Evolutionary conservation across 1,140 invertebrate genomes (phyloP), one percentile per base, ranked within the genome.

Genomic region (Saccostrea echinata): DNA sequence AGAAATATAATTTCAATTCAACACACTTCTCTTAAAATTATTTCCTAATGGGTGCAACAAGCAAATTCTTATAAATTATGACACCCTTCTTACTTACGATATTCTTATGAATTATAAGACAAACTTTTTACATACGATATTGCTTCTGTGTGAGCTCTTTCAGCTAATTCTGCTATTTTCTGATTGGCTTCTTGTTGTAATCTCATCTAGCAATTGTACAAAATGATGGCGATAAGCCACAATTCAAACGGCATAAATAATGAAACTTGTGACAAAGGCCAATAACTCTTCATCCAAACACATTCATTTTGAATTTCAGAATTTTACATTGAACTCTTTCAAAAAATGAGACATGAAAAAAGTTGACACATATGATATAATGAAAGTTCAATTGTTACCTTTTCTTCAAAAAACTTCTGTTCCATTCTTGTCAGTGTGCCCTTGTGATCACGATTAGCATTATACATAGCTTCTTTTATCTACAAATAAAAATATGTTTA

Each of bases 351-450:
- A 4, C 43, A 43, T 43, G 1, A 1, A 43, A 6, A 6, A 8
- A 43, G 43, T 43, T 43, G 0, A 9, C 43, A 43, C 43, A 43
- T 6, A 43, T 43, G 43, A 43, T 3, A n/a, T 71, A 33, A 30
- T 24, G 16, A 3, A 21, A 30, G 27, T 43, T 9, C 12, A 80
- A 6, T n/a, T 27, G 52, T 85, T 89, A 94, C 94, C 94, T 94
- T 95, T 92, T 95, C 94, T 88, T 95, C 94, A 92, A 95, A 95
- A 90, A 94, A 95, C 91, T 94, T 95, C 86, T 95, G 94, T 90
- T 95, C 94, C 94, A 95, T 94, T 85, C 92, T 91, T 64, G 91
- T 88, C 0, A 94, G 85, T 51, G 92, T 93, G 3, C 91, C 89
- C 88, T 95, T 95, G 84, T 95, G 94, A 33, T 94, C 94, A 86